phyloP scores from a whole-genome alignment of 2,888 invertebrate species.

The Linnaemya vulpina region DNA sequence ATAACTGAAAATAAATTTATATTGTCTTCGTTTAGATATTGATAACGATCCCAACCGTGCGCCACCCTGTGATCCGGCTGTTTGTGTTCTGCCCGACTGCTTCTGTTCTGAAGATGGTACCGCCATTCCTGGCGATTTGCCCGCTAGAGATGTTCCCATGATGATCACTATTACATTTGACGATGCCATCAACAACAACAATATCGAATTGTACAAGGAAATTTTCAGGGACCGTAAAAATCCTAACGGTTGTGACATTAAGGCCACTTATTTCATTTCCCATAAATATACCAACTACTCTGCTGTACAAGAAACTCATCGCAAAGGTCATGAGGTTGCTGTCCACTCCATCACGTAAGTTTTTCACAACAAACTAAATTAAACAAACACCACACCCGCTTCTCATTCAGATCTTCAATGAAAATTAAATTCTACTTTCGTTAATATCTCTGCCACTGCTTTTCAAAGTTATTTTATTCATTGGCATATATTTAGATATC shows the following conservation, averaged over 20 bases:
- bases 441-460: no score
- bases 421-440: no score
- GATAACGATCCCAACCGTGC: constrained; percentile 97
- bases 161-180: constrained; percentile 98
- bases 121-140: constrained; percentile 92
- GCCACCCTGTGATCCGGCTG: constrained; percentile 92
- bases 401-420: no score
- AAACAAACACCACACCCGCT: no score
- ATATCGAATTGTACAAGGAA: constrained; percentile 95
- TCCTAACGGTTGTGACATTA: constrained; percentile 96
- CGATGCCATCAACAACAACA: constrained; percentile 97
- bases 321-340: constrained; percentile 96
- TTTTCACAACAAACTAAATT: background rate
- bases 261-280: constrained; percentile 95
- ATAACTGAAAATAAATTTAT: background rate
- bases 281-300: constrained; percentile 97
- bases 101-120: constrained; percentile 97
- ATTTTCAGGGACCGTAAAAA: constrained; percentile 96
- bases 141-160: constrained; percentile 93
- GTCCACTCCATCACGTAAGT: constrained; percentile 97
- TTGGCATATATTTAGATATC: no score
- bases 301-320: constrained; percentile 94
- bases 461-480: no score
- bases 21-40: constrained; percentile 86
- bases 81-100: constrained; percentile 95